These are phyloP conservation scores for Sipunculus nudus DNA, from an alignment of 2,888 invertebrate species.

Conservation along the genomic window DNA sequence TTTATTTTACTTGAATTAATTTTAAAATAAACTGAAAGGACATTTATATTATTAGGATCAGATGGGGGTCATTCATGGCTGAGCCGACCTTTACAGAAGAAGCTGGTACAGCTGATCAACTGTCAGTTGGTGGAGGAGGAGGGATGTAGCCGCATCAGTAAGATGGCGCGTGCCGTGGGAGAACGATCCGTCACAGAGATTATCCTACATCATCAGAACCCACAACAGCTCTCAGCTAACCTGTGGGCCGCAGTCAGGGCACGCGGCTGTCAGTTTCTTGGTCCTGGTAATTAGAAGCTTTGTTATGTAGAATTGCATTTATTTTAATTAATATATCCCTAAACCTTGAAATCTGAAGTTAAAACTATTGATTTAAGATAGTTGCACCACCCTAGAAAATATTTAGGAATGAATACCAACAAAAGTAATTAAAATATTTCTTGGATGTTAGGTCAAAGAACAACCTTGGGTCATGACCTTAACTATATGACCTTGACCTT, in stretches of 20 bases:
- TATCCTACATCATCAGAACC: slow-evolving; percentile 94
- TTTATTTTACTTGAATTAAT: no score
- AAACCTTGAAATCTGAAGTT: no score
- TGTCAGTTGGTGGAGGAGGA: slow-evolving; percentile 93
- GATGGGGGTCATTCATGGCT: no score
- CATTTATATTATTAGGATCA: no score
- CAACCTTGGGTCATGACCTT: no score
- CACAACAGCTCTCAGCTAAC: slow-evolving; percentile 91
- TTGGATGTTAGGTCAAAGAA: no score
- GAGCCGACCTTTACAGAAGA: slow-evolving; percentile 95
- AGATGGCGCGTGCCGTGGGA: slow-evolving; percentile 88
- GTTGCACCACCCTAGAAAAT: no score
- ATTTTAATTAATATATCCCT: neutral
- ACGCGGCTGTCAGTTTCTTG: slow-evolving; percentile 96
- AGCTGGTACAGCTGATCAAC: slow-evolving; percentile 89
- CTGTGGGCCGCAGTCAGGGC: slow-evolving; percentile 97
- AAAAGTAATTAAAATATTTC: no score
- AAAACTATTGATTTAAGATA: no score
- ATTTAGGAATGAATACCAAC: no score
- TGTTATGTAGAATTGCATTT: neutral
- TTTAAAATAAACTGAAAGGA: no score
- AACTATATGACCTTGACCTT: no score
- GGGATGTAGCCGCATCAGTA: slow-evolving; percentile 68
- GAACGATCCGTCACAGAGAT: slow-evolving; percentile 94
- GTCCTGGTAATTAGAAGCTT: slow-evolving; percentile 81